Percentiles rank a stretch among this genome's conserved stretches.
phyloP scores from a whole-genome alignment of 1,140 invertebrate genomes.

The Dreissena polymorpha region DNA sequence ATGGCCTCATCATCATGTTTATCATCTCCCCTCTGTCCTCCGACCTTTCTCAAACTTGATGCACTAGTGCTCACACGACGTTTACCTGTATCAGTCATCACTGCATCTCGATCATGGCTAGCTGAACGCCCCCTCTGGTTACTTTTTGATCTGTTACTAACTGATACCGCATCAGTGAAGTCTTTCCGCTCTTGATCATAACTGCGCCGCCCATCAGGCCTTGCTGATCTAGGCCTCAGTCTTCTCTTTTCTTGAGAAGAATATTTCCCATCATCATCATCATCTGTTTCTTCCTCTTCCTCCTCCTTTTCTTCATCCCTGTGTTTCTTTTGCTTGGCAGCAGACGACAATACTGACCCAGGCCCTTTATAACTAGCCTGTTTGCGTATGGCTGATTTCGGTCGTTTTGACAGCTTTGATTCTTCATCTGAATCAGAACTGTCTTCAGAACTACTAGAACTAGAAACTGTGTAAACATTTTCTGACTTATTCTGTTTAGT shows the following conservation, averaged over 20 bases:
- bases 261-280: no score
- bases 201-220: not conserved
- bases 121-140: not conserved
- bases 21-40: not conserved
- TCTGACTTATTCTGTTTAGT: conserved; percentile 10
- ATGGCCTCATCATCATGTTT: conserved; percentile 52
- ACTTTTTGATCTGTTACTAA: not conserved
- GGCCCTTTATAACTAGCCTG: not conserved
- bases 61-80: conserved; percentile 28
- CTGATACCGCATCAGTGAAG: not conserved
- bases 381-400: conserved; percentile 21
- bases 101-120: not conserved
- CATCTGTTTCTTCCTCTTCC: no score
- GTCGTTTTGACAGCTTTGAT: conserved; percentile 1
- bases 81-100: not conserved
- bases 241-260: not conserved
- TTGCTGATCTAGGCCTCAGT: not conserved
- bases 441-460: conserved; percentile 8
- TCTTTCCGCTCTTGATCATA: not conserved
- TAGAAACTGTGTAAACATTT: conserved; percentile 29
- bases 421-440: conserved; percentile 10
- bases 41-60: conserved; percentile 32
- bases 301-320: no score
- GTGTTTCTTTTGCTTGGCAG: no score
- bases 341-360: not conserved